Percentiles rank a stretch among this genome's conserved stretches.
phyloP scores from a whole-genome alignment of 2,888 invertebrate species.

The Calameuta filiformis region DNA sequence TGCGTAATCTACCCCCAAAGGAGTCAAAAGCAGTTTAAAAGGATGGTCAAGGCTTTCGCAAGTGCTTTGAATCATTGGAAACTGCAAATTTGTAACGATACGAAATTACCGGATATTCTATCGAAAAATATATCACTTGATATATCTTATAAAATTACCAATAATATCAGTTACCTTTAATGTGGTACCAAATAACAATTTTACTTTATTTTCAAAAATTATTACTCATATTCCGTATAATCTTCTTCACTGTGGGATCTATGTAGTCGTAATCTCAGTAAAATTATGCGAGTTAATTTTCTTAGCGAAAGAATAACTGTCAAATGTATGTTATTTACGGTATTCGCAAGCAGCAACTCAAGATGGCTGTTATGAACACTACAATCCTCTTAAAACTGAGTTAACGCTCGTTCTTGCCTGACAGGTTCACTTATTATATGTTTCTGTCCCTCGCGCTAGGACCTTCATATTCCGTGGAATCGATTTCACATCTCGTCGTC shows the following conservation, averaged over 20 bases:
- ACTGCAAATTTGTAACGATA: background rate
- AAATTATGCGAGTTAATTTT: background rate
- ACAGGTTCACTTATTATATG: background rate
- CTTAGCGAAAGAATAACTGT: background rate
- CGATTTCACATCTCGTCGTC: background rate
- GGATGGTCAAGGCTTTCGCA: background rate
- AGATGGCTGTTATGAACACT: background rate
- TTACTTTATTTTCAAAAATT: background rate
- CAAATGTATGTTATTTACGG: background rate
- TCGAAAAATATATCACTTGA: background rate
- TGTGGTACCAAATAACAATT: background rate
- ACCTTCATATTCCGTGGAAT: background rate
- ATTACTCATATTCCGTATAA: background rate
- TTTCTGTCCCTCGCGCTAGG: background rate
- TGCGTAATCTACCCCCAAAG: background rate
- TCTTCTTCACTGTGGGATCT: background rate
- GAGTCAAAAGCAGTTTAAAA: background rate
- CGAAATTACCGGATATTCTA: background rate
- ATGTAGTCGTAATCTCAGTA: background rate
- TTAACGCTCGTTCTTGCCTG: background rate
- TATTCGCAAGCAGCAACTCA: background rate
- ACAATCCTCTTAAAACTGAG: background rate
- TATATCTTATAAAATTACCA: background rate
- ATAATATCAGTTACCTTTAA: background rate
- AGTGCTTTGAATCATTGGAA: background rate